Evolutionary conservation across 2,888 invertebrate species (phyloP).

Genomic region (Himalopsyche anomala): DNA sequence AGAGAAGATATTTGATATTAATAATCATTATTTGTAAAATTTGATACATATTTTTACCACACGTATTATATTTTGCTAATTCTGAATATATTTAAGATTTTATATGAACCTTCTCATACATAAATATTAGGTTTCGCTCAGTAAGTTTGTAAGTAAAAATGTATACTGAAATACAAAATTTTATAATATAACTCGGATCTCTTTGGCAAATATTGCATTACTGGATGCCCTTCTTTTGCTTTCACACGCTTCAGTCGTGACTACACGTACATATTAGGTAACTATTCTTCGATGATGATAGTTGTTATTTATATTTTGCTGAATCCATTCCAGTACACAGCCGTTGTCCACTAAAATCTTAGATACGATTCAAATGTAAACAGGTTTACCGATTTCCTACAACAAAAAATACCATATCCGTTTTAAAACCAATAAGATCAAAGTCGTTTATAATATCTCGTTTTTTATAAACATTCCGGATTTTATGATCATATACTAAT

Average conservation of each 20-base stretch:
- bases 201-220: background rate
- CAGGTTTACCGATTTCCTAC: conserved; percentile 37
- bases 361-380: conserved; percentile 11
- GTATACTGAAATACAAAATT: too few relatives aligned
- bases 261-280: conserved; percentile 11
- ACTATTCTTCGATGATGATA: conserved; percentile 35
- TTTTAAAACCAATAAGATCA: conserved; percentile 37
- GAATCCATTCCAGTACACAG: background rate
- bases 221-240: conserved; percentile 6
- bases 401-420: conserved; percentile 29
- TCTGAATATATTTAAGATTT: too few relatives aligned
- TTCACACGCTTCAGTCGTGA: conserved; percentile 14
- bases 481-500: conserved; percentile 22
- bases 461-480: conserved; percentile 29
- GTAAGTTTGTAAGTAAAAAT: too few relatives aligned
- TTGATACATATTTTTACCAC: too few relatives aligned
- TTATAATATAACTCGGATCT: background rate
- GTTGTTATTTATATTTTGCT: conserved; percentile 23
- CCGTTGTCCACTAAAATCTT: background rate
- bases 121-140: too few relatives aligned
- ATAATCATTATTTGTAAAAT: too few relatives aligned
- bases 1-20: too few relatives aligned
- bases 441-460: conserved; percentile 28
- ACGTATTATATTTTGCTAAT: too few relatives aligned
- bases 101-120: too few relatives aligned